Evolutionary conservation across 2,888 invertebrate genomes (phyloP).

Genomic region (Clepsis dumicolana): DNA sequence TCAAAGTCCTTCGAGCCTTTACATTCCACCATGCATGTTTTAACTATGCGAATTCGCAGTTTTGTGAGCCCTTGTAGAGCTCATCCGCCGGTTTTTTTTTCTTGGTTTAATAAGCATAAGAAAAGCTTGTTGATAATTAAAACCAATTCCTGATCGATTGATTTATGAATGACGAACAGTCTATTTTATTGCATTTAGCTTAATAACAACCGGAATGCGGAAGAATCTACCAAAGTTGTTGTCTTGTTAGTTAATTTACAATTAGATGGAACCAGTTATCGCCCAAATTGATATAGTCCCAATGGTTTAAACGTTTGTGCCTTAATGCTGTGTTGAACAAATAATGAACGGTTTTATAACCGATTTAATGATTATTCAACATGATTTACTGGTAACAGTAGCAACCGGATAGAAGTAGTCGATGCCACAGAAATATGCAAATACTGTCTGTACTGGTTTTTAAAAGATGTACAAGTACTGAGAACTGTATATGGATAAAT

Average conservation of each 20-base stretch:
- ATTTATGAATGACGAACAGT: not conserved
- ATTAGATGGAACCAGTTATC: not conserved
- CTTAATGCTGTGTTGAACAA: conserved; percentile 31
- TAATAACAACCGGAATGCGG: not conserved
- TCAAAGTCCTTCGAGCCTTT: too few species aligned
- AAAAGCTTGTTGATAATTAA: too few species aligned
- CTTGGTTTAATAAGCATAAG: too few species aligned
- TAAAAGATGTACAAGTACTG: not conserved
- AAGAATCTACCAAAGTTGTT: not conserved
- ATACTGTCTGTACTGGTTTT: conserved; percentile 13
- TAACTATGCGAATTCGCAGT: too few species aligned
- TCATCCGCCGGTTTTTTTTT: too few species aligned
- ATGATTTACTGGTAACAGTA: conserved; percentile 31
- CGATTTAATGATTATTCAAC: conserved; percentile 6
- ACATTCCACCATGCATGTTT: too few species aligned
- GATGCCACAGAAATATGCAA: conserved; percentile 14
- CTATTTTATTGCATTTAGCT: not conserved
- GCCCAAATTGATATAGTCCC: not conserved
- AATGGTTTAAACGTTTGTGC: not conserved
- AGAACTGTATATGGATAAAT: not conserved
- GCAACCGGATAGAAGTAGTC: conserved; percentile 18
- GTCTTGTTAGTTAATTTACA: not conserved
- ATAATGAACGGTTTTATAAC: conserved; percentile 19
- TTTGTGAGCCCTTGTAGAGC: too few species aligned
- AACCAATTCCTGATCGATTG: too few species aligned